Evolutionary conservation across 2,113 vertebrate species (phyloP), one percentile per base, ranked within the genome.

Genomic region (Corydoras sp.): DNA sequence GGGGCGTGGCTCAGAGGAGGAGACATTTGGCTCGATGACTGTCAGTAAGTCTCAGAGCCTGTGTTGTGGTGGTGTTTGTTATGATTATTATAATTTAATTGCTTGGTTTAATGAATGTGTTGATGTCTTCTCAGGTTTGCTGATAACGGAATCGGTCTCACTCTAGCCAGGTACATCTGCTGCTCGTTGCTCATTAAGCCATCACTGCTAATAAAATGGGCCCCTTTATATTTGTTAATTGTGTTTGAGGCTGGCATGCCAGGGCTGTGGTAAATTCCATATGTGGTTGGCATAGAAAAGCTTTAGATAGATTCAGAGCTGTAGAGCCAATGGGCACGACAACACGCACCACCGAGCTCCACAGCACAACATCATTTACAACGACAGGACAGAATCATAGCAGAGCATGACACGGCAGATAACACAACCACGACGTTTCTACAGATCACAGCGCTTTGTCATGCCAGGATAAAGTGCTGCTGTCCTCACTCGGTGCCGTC

Each of bases 1-100:
- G 97, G 97, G 24, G 97, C 97, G 72, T 99, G 97, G 97, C 88
- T 99, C 76, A 88, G 97, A n/a, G 97, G 97, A 65, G 96, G 97
- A 67, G 97, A 99, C 8, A 90, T 99, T 71, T 98, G 96, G 97
- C 82, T 99, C 85, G 93, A 98, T 48, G 80, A 92, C 89, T 99
- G 97, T 89, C 92, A 93, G 97, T 99, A 83, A 93, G 95, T 89
- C 68, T n/a, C 13, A 12, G 18, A 24, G 18, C 18, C 18, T 24
- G 18, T 24, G 18, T 24, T 24, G 18, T 24, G 18, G 18, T 24
- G 18, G 43, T 31, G 18, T 6, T 32, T 64, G 66, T 11, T 59
- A 58, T 67, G 49, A 58, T 71, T 62, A 43, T 3, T 3, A 14
- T 31, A 5, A n/a, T 43, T 35, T 11, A 49, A 1, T 7, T 12